Evolutionary conservation across 1,140 invertebrate species (phyloP), one percentile per base, ranked within the genome.

Genomic region (Heliconius eleuchia): DNA sequence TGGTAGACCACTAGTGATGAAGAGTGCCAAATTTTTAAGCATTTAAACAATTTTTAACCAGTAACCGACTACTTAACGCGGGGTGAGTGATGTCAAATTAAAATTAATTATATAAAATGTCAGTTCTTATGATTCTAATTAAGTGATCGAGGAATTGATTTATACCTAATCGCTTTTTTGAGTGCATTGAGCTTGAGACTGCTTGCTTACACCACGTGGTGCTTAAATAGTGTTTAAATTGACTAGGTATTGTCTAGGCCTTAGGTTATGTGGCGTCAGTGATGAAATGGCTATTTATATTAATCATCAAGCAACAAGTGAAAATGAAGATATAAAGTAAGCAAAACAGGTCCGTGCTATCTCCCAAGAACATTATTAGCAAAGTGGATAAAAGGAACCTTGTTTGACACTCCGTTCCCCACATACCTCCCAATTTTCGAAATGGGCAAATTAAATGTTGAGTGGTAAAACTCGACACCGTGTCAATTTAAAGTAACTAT

Each of bases 171-270:
- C 57, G 74, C 74, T 76, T 76, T 39, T 76, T 71, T 76, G 74
- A 76, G 57, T 34, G 74, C 74, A 18, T 76, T 76, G 74, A 76
- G 74, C 16, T 76, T 76, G 74, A 76, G 74, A 76, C 74, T 76
- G 74, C 74, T 76, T 76, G 74, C 74, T 76, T 74, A 78, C 80
- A 78, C 83, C 80, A 80, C n/a, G 46, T 83, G 83, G 83, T 84
- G 78, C 81, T 83, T 55, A 52, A 75, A 76, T 80, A 73, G 71
- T 37, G 66, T 73, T 50, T 70, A 52, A 50, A 73, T 75, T 75
- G 23, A 46, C 23, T 79, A 73, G 23, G 37, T 60, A 23, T 73
- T 27, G 74, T 76, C 37, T 66, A 66, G 60, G 23, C 2, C 23
- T 16, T 66, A 66, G 60, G 60, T 66, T 30, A 66, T 70, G 55